These are phyloP conservation scores for Aeoliscus strigatus DNA, from an alignment of 2,797 vertebrate species.

Conservation along the genomic window DNA sequence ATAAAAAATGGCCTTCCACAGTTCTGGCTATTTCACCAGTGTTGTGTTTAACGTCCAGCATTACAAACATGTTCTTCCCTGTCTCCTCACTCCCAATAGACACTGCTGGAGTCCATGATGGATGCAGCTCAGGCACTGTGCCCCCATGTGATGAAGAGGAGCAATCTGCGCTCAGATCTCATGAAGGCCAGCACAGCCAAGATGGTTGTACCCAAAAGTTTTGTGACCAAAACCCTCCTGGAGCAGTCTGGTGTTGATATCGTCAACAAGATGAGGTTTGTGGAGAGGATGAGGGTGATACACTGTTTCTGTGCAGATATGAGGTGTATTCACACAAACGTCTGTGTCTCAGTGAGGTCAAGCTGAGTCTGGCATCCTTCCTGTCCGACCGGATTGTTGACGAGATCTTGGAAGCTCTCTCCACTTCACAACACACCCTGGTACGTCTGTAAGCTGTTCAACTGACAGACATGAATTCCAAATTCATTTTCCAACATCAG, in stretches of 20 bases:
- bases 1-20: too few relatives aligned
- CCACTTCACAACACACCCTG: conserved; percentile 86
- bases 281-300: neutral
- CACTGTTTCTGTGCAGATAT: neutral
- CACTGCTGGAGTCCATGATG: conserved; percentile 89
- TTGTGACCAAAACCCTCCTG: conserved; percentile 91
- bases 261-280: conserved; percentile 95
- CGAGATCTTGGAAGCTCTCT: conserved; percentile 92
- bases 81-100: conserved; percentile 56
- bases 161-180: conserved; percentile 85
- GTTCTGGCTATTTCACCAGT: too few relatives aligned
- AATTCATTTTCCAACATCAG: too few relatives aligned
- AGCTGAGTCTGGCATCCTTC: conserved; percentile 91
- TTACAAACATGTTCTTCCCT: neutral
- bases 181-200: conserved; percentile 86
- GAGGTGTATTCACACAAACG: too few relatives aligned
- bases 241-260: conserved; percentile 96
- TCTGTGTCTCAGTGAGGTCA: conserved; percentile 94
- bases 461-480: too few relatives aligned
- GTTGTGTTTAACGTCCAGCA: too few relatives aligned
- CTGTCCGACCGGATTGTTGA: conserved; percentile 95
- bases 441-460: conserved; percentile 72
- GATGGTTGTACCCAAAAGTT: conserved; percentile 89
- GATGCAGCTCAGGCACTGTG: conserved; percentile 88
- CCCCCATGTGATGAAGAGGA: conserved; percentile 89